phyloP scores from a whole-genome alignment of 1,140 invertebrate genomes.

The Steinernema khuongi region DNA sequence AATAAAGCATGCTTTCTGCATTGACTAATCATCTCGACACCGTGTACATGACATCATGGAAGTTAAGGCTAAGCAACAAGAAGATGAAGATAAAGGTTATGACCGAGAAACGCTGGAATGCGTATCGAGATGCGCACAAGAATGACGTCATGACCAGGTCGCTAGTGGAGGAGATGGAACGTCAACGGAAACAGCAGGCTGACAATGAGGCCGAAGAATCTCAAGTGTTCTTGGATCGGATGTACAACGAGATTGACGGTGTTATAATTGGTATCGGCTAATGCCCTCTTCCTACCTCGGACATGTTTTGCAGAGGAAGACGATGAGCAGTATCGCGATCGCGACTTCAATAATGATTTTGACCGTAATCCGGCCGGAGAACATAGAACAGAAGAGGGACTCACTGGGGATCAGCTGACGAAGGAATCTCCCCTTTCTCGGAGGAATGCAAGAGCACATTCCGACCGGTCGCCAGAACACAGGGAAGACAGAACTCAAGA shows the following conservation, averaged over 20 bases:
- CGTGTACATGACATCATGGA: neutral
- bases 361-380: neutral
- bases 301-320: neutral
- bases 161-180: neutral
- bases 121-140: slow-evolving; percentile 2
- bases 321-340: neutral
- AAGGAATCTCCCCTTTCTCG: neutral
- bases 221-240: neutral
- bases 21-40: neutral
- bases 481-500: neutral
- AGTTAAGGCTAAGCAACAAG: slow-evolving; percentile 2
- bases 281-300: neutral
- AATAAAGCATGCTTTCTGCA: neutral
- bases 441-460: neutral
- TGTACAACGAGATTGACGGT: slow-evolving; percentile 10
- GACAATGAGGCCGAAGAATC: neutral
- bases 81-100: slow-evolving; percentile 5
- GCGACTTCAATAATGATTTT: neutral
- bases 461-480: neutral
- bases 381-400: too few species aligned
- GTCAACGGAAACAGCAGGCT: neutral
- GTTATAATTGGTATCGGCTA: neutral
- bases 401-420: too few species aligned
- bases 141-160: neutral
- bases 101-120: slow-evolving; percentile 1